Evolutionary conservation across 2,113 vertebrate species (phyloP).

Genomic region (Eurypyga helias): DNA sequence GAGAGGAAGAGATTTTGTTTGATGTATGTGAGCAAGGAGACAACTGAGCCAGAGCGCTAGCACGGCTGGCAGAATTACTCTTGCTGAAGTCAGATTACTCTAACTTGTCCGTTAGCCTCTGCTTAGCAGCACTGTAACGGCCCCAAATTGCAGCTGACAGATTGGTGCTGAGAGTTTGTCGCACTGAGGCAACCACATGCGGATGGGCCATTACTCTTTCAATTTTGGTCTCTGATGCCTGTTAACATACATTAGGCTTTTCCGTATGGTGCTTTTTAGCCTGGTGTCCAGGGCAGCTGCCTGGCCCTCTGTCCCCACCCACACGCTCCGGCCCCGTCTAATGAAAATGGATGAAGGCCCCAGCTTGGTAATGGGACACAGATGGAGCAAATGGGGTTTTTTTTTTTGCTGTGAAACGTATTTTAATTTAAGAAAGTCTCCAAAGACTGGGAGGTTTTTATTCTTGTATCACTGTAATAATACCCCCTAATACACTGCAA

Average conservation of each 20-base stretch:
- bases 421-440: slow-evolving; percentile 31
- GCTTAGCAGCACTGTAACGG: slow-evolving; percentile 69
- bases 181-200: slow-evolving; percentile 56
- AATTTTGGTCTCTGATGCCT: slow-evolving; percentile 73
- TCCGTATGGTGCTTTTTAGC: slow-evolving; percentile 72
- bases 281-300: slow-evolving; percentile 68
- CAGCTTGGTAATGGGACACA: slow-evolving; percentile 76
- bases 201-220: slow-evolving; percentile 79
- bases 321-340: slow-evolving; percentile 50
- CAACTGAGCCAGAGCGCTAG: background rate
- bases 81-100: slow-evolving; percentile 32
- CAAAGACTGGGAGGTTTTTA: background rate
- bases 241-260: slow-evolving; percentile 75
- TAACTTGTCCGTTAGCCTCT: slow-evolving; percentile 4
- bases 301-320: slow-evolving; percentile 42
- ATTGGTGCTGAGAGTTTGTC: slow-evolving; percentile 75
- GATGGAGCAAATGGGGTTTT: slow-evolving; percentile 58
- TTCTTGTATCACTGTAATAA: background rate
- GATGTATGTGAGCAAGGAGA: background rate
- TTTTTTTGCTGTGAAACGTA: background rate
- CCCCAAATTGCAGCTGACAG: slow-evolving; percentile 78
- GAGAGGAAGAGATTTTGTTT: background rate
- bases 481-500: background rate
- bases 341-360: slow-evolving; percentile 43
- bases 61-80: background rate